Conservation (phyloP, 2,797 vertebrate species). For the Chromobotia macracanthus region DNA sequence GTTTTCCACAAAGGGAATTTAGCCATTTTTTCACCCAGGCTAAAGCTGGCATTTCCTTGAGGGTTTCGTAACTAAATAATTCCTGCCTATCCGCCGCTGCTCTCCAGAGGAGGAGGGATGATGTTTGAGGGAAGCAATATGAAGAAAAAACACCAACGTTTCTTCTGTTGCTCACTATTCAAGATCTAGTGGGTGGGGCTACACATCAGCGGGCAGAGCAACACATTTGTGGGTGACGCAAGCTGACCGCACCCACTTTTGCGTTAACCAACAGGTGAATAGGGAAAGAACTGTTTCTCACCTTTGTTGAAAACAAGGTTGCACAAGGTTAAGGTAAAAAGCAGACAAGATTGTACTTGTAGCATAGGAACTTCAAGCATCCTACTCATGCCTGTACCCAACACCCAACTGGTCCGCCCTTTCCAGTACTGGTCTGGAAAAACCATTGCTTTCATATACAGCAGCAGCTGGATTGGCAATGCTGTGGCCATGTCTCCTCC, state of each 20-base stretch:
- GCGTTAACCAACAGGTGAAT: background rate
- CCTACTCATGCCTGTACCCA: conserved; percentile 47
- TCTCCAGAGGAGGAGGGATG: conserved; percentile 8
- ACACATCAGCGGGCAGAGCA: background rate
- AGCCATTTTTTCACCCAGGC: background rate
- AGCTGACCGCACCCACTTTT: background rate
- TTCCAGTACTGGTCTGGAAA: conserved; percentile 24
- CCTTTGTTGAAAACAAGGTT: background rate
- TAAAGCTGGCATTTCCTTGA: conserved; percentile 68
- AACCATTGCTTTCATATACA: conserved; percentile 45
- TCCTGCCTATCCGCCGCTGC: conserved; percentile 14
- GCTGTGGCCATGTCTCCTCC: conserved; percentile 48
- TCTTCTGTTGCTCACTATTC: background rate
- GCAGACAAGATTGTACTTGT: conserved; percentile 66
- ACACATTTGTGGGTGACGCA: background rate
- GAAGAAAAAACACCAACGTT: background rate
- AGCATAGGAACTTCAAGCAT: conserved; percentile 64
- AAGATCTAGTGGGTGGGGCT: background rate
- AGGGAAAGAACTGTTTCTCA: too few species aligned
- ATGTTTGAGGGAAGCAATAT: background rate
- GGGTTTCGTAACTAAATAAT: conserved; percentile 51
- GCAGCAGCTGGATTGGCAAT: conserved; percentile 43
- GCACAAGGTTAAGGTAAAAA: background rate
- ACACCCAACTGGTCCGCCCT: conserved; percentile 44
- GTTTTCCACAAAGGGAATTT: conserved; percentile 59